Conservation (phyloP, 2,797 vertebrate species). For the Masticophis lateralis region DNA sequence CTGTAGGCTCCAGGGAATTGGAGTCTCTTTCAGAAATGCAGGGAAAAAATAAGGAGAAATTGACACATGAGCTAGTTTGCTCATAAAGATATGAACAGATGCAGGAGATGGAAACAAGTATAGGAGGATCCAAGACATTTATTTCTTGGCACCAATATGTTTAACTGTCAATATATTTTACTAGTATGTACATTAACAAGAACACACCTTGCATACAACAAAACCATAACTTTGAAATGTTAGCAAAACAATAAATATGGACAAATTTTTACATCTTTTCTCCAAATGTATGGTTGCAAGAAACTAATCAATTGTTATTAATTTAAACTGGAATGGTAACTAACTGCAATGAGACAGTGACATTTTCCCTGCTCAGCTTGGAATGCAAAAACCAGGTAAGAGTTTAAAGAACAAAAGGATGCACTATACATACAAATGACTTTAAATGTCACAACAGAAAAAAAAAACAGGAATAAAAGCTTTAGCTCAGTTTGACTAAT, state of each 20-base stretch:
- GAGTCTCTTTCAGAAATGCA: not conserved
- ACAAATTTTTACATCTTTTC: conserved; percentile 30
- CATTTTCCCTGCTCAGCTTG: conserved; percentile 50
- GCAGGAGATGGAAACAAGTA: not conserved
- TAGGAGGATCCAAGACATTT: conserved; percentile 58
- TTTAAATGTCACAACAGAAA: not conserved
- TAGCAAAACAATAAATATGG: conserved; percentile 54
- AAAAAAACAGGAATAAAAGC: not conserved
- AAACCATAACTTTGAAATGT: conserved; percentile 41
- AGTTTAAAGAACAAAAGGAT: conserved; percentile 34
- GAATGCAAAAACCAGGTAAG: conserved; percentile 42
- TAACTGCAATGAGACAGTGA: conserved; percentile 60
- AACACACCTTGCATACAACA: conserved; percentile 56
- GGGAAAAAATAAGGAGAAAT: not conserved
- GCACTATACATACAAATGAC: not conserved
- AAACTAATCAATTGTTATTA: conserved; percentile 39
- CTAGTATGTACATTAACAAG: conserved; percentile 63
- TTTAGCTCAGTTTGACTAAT: not conserved
- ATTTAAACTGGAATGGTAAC: conserved; percentile 44
- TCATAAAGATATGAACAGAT: not conserved
- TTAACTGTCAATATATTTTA: conserved; percentile 54
- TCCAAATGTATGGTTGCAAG: conserved; percentile 27
- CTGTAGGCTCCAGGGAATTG: not conserved
- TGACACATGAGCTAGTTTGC: not conserved
- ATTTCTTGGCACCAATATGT: conserved; percentile 71